Conservation (phyloP, 2,888 invertebrate species). For the Odontothrips loti region DNA sequence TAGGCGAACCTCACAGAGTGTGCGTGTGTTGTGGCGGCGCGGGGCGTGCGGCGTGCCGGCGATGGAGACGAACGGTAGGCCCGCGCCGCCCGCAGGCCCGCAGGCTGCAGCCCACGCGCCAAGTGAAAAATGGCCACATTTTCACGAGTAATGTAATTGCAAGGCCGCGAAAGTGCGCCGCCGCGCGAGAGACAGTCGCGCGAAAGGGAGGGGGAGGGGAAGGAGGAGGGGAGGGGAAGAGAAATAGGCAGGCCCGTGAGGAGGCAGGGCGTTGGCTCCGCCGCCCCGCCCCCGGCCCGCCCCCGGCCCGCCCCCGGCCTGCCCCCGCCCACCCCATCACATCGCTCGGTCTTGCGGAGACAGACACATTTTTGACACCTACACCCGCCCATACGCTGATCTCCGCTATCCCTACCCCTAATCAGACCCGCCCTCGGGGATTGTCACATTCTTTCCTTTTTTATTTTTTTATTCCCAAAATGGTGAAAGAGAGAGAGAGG, state of each 20-base stretch:
- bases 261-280: not conserved
- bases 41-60: not conserved
- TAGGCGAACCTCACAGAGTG: too few relatives aligned
- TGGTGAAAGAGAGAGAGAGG: too few relatives aligned
- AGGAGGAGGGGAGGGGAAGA: not conserved
- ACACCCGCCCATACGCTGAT: not conserved
- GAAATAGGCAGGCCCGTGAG: too few relatives aligned
- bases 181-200: not conserved
- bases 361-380: not conserved
- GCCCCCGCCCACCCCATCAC: not conserved
- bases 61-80: constrained; percentile 1
- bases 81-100: not conserved
- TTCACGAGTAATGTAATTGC: constrained; percentile 22
- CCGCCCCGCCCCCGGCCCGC: not conserved
- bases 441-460: not conserved
- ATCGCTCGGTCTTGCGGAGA: too few relatives aligned
- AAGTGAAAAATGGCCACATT: constrained; percentile 23
- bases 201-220: not conserved
- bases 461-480: not conserved
- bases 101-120: too few relatives aligned
- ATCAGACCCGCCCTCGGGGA: not conserved
- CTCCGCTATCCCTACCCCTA: not conserved
- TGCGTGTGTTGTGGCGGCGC: not conserved
- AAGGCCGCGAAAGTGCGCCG: constrained; percentile 11
- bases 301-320: not conserved